A percentile compares a stretch with the other conserved stretches of the same genome.
Conservation (phyloP, 2,113 vertebrate species). For the Larimichthys crocea region DNA sequence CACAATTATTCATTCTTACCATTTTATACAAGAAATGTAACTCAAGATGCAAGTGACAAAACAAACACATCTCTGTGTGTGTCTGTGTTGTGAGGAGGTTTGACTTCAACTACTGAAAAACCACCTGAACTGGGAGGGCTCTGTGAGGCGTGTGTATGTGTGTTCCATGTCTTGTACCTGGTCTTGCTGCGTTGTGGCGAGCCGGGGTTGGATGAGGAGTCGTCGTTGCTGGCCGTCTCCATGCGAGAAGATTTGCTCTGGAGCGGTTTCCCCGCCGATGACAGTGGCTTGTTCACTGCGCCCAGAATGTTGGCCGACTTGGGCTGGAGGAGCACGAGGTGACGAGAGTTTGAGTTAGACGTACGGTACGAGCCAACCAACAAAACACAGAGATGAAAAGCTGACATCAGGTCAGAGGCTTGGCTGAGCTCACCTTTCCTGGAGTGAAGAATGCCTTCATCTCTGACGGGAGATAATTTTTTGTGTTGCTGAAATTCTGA, state of each 20-base stretch:
- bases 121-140: not conserved
- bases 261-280: constrained; percentile 94
- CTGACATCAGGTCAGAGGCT: not conserved
- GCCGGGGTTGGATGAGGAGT: constrained; percentile 95
- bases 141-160: not conserved
- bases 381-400: not conserved
- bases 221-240: constrained; percentile 98
- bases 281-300: constrained; percentile 97
- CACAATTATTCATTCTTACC: not conserved
- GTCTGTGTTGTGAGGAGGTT: too few relatives aligned
- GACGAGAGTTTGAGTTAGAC: not conserved
- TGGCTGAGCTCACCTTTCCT: constrained; percentile 89
- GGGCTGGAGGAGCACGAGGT: constrained; percentile 83
- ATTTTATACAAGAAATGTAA: not conserved
- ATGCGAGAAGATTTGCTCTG: constrained; percentile 97
- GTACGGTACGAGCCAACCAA: not conserved
- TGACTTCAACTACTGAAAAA: not conserved
- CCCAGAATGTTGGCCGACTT: constrained; percentile 98
- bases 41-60: not conserved
- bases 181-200: constrained; percentile 96
- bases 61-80: not conserved
- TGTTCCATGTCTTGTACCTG: constrained; percentile 77
- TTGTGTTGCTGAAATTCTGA: constrained; percentile 99
- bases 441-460: constrained; percentile 98
- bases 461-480: constrained; percentile 98